Conservation (phyloP, 2,113 vertebrate species). For the Hyla sarda region DNA sequence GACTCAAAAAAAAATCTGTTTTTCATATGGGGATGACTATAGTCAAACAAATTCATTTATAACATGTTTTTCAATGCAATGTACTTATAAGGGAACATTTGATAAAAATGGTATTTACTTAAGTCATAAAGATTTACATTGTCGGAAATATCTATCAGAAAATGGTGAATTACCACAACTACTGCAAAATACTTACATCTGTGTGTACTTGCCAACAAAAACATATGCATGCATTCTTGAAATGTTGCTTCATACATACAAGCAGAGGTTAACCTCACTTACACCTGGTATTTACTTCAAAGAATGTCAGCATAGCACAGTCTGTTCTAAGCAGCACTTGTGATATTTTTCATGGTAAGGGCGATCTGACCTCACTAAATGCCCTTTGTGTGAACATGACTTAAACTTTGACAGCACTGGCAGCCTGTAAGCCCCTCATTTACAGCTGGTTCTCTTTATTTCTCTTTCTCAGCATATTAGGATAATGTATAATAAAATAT, state of each 20-base stretch:
- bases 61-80: too few relatives aligned
- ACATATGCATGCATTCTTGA: conserved; percentile 20
- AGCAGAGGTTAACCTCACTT: conserved; percentile 40
- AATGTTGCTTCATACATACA: conserved; percentile 37
- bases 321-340: conserved; percentile 16
- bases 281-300: conserved; percentile 43
- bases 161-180: not conserved
- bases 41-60: too few relatives aligned
- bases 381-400: not conserved
- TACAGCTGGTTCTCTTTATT: not conserved
- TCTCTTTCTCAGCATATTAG: not conserved
- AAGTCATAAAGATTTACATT: not conserved
- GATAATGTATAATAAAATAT: not conserved
- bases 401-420: not conserved
- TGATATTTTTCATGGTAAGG: conserved; percentile 28
- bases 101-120: not conserved
- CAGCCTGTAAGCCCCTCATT: not conserved
- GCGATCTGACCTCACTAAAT: not conserved
- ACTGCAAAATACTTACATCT: conserved; percentile 22
- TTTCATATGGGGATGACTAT: too few relatives aligned
- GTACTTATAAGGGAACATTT: too few relatives aligned
- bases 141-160: conserved; percentile 18
- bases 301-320: not conserved
- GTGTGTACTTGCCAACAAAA: conserved; percentile 40
- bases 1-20: too few relatives aligned